Evolutionary conservation across 2,888 invertebrate genomes (phyloP), one percentile per base, ranked within the genome.

Genomic region (Apodemia duryi): DNA sequence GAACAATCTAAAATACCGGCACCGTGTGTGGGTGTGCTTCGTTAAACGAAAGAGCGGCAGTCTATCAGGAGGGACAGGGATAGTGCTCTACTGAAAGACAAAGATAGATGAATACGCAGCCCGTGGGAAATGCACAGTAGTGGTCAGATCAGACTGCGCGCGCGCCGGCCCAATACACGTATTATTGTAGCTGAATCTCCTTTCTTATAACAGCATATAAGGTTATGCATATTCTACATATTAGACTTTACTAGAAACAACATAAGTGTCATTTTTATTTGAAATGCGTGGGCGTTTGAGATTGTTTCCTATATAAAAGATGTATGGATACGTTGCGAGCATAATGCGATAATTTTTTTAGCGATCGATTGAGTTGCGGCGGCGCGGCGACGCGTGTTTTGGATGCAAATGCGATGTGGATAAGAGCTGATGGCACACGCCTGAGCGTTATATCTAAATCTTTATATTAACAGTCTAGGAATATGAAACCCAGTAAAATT

Each of bases 91-190:
- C 77, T 67, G 82, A 76, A 76, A 65, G 81, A 91, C 71, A 70
- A 77, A 79, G 73, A 76, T 74, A 70, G 80, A 72, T 69, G 72
- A 79, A 76, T 78, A 81, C 81, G 82, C 84, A 85, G 86, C 86
- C 88, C 92, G 92, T 92, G 92, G 92, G 92, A 92, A 92, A 88
- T 92, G 92, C 91, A 92, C 92, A 92, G 92, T 91, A 92, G 92
- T 91, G 91, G 91, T 89, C 91, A 88, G 91, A 90, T 85, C 87
- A 86, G 88, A 84, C 82, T 82, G 88, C 88, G 90, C 89, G 91
- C 90, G 90, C 92, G 91, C 89, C 89, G 87, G 86, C 90, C 91
- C 91, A 87, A 84, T 89, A 91, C 90, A 89, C 89, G 89, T 89
- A 90, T 90, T 91, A 91, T 91, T 90, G 91, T 88, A 87, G 86